Evolutionary conservation across 2,113 vertebrate species (phyloP), one percentile per base, ranked within the genome.

Genomic region (Ictalurus furcatus): DNA sequence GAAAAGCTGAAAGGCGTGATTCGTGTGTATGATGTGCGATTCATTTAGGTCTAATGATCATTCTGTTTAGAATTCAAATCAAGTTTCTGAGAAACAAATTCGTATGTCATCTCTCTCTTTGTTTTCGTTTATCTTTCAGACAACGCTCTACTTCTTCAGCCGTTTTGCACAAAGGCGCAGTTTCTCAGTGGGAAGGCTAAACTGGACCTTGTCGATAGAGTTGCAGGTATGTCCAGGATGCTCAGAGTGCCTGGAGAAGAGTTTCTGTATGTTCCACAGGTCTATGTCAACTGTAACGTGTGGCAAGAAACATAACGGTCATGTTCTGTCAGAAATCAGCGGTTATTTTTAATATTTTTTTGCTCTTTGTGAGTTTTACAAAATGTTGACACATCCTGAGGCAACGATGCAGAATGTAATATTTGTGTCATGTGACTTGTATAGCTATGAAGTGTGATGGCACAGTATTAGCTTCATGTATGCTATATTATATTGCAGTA

Each of bases 181-280:
- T 98, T 98, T 95, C 95, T 98, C 93, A 97, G 95, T 61, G 98
- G 98, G 76, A 99, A 97, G 95, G 98, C 97, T 54, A 99, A 98
- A n/a, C n/a, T n/a, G 87, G 97, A 99, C 87, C 96, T 98, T 87
- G 97, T 98, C 0, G 96, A 97, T 92, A 98, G 96, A 85, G 96
- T 99, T 88, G 96, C 98, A 94, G 98, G 98, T 99, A 96, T 92
- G 90, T 92, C 8, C n/a, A 17, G 6, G 30, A 9, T 58, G 12
- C 73, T 76, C 30, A 61, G 19, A 58, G 54, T 14, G 30, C 7
- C 30, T 28, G 23, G 19, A 63, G 81, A 59, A 4, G 30, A 12
- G 30, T 28, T 40, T 84, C 58, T 11, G 40, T 48, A 28, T 48
- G 1, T 63, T 63, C 16, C 23, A n/a, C 82, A 44, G 30, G 82